Evolutionary conservation across 92 coral and sea anemone species (phyloP), one percentile per base, ranked within the genome.

Genomic region (Siderastrea siderea): DNA sequence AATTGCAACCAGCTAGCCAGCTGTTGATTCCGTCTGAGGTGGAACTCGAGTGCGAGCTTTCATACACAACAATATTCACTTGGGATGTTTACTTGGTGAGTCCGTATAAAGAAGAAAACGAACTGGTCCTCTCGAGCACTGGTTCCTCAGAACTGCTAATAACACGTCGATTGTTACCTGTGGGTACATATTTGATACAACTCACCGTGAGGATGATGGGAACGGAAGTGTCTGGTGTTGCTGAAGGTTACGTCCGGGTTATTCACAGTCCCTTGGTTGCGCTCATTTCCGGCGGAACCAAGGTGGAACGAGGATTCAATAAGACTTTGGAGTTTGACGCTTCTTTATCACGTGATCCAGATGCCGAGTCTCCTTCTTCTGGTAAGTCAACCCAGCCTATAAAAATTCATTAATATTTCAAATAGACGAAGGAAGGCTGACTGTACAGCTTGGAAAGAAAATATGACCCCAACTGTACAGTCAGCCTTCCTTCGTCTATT

Each of bases 261-360:
- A 17, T 49, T 51, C 78, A 44, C 6, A 71, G 92, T 63, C 77
- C 89, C 6, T 47, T 91, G 13, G 71, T 88, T 47, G 94, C 94
- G 10, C 55, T 63, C 71, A 78, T 91, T 49, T 75, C 89, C 59
- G 94, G 91, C 7, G 94, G 94, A 5, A 74, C 90, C 4, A 75
- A 66, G 47, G 64, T 78, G 55, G 79, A 70, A 48, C 70, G 81
- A 65, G 83, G 81, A 43, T 70, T 48, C 15, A 80, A 86, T n/a
- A 71, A 72, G 17, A 87, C 82, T 15, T 63, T 87, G 47, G 61
- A 70, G 11, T 63, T 91, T 26, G 72, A 91, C 71, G 94, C 92
- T 19, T 88, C 92, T 67, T 65, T 59, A 52, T 87, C 92, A 46
- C 59, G 70, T 63, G 94, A 91, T n/a, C 49, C 82, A 5, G 94